Evolutionary conservation across 2,113 vertebrate genomes (phyloP).

Genomic region (Cottus gobio): DNA sequence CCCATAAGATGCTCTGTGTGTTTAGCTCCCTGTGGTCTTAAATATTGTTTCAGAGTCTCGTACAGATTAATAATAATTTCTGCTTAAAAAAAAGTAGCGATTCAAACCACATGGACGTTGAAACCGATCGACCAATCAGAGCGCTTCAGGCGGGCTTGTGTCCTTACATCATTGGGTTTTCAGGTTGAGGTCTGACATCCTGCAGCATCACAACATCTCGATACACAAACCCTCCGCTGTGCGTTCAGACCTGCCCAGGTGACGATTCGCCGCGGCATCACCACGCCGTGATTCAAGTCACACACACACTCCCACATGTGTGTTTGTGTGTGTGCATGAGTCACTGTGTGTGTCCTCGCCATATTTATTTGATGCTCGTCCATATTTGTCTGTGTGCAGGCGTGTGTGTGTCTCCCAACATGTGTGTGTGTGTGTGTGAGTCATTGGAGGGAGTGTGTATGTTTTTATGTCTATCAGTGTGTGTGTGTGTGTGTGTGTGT

Average conservation of each 20-base stretch:
- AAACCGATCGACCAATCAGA: neutral
- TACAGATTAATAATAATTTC: too few species aligned
- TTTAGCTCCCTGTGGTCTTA: too few species aligned
- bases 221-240: neutral
- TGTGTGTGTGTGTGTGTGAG: slow-evolving; percentile 15
- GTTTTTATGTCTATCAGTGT: slow-evolving; percentile 30
- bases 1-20: too few species aligned
- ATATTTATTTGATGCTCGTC: slow-evolving; percentile 67
- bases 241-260: slow-evolving; percentile 51
- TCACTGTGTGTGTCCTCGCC: slow-evolving; percentile 63
- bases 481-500: slow-evolving; percentile 83
- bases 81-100: neutral
- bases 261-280: neutral
- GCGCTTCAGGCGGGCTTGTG: too few species aligned
- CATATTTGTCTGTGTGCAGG: slow-evolving; percentile 56
- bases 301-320: slow-evolving; percentile 3
- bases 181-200: neutral
- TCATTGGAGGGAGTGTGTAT: neutral
- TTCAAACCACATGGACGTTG: neutral
- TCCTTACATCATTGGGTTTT: neutral
- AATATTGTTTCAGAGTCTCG: too few species aligned
- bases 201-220: slow-evolving; percentile 23
- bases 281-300: neutral
- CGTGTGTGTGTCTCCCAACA: neutral
- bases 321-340: slow-evolving; percentile 51